Base-by-base conservation (phyloP, 2,797 vertebrate genomes). In the Helicolenus hilgendorfi region DNA sequence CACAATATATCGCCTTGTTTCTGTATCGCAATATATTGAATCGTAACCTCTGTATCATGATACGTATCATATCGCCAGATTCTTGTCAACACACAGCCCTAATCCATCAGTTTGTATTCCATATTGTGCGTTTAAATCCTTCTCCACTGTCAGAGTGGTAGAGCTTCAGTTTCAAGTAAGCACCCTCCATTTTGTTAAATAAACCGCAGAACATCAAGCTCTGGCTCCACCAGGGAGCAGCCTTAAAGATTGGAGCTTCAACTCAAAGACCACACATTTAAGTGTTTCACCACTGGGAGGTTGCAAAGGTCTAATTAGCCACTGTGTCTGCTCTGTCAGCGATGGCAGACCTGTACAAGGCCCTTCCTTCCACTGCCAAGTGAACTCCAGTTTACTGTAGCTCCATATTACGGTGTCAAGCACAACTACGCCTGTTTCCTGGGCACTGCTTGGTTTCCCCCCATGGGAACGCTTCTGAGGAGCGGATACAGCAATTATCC, bases 401-500 rank as follows among this genome's bases (percentile, higher is more conserved):
- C 88, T 91, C 82, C 84, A 84, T 90, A 90, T 91, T 90, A 91
- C 38, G 35, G 85, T 92, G 90, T 93, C 88, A 91, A 90, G 89
- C 80, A 67, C 79, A 88, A 90, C 65, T 84, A 73, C 31, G 55
- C 79, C 80, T 83, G 79, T 87, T 89, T 94, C 81, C 80, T 81
- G 75, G 81, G 29, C 78, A 64, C 72, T 85, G 83, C 87, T 77
- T 59, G 62, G 89, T 81, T 49, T 68, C 72, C 89, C 67, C 92
- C 91, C 89, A 60, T 71, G 89, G 92, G 91, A 88, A 84, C 36
- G 4, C 92, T 84, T 90, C 83, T 78, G 84, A 94, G 89, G 86
- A 94, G 84, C 89, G 85, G 91, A 92, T 93, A 87, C 89, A 86
- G 93, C 93, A 97, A 96, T 96, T 96, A 97, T 91, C 92, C 90